Conservation (phyloP, 2,888 invertebrate genomes). For the Xestia rhomboidea region DNA sequence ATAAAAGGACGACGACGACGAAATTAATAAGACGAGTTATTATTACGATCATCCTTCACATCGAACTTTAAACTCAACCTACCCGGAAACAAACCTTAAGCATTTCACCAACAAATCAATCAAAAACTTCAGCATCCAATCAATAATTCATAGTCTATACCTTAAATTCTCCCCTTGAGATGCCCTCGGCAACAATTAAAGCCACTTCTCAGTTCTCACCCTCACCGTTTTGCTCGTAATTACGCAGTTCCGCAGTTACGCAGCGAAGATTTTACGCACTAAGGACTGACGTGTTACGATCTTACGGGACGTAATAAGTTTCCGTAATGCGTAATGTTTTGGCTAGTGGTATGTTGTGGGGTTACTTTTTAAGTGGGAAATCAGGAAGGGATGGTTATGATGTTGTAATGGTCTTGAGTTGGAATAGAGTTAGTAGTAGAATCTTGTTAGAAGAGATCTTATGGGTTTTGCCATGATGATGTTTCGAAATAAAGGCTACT, state of each 20-base stretch:
- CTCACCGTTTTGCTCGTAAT: constrained; percentile 81
- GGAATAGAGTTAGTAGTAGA: not conserved
- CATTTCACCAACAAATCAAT: constrained; percentile 69
- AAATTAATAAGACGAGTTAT: no score
- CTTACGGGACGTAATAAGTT: constrained; percentile 76
- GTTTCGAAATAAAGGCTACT: not conserved
- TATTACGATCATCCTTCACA: not conserved
- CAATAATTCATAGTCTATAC: constrained; percentile 80
- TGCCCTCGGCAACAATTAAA: constrained; percentile 84
- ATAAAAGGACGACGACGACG: no score
- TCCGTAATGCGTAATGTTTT: constrained; percentile 69
- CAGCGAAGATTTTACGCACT: constrained; percentile 87
- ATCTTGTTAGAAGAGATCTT: not conserved
- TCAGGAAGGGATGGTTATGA: constrained; percentile 40
- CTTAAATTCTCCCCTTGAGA: constrained; percentile 72
- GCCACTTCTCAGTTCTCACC: constrained; percentile 63
- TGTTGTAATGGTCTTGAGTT: constrained; percentile 9
- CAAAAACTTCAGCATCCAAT: constrained; percentile 69
- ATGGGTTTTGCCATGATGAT: not conserved
- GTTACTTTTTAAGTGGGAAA: constrained; percentile 55
- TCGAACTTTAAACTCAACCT: not conserved
- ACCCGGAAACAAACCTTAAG: constrained; percentile 27
- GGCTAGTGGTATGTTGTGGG: constrained; percentile 51
- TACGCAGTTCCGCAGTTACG: constrained; percentile 78
- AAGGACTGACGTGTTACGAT: constrained; percentile 73